Evolutionary conservation across 2,888 invertebrate genomes (phyloP).

Genomic region (Clitarchus hookeri): DNA sequence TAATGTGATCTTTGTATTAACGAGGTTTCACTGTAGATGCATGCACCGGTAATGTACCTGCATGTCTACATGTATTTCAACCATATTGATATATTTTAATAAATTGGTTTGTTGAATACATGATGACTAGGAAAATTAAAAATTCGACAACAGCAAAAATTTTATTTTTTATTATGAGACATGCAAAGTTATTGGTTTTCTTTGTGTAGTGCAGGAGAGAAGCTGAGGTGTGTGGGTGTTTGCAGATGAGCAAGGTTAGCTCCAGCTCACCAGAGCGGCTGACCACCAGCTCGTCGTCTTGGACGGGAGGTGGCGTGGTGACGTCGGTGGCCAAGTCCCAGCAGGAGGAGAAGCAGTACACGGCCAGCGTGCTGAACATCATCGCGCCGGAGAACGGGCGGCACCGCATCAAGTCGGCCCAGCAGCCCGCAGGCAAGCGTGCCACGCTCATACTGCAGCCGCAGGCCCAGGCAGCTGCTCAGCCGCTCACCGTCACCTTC

Average conservation of each 20-base stretch:
- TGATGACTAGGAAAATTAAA: too few species aligned
- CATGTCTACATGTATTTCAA: too few species aligned
- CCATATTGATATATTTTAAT: too few species aligned
- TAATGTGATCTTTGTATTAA: too few species aligned
- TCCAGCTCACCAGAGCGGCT: neutral
- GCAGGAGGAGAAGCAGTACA: constrained; percentile 27
- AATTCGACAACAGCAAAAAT: too few species aligned
- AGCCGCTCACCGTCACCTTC: constrained; percentile 39
- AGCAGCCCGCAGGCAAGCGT: neutral
- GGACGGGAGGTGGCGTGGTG: constrained; percentile 37
- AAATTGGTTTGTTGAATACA: too few species aligned
- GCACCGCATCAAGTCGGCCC: constrained; percentile 30
- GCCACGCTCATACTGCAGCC: constrained; percentile 21
- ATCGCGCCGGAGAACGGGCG: constrained; percentile 38
- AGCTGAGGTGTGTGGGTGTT: neutral
- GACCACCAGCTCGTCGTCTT: constrained; percentile 18
- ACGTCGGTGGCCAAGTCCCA: neutral
- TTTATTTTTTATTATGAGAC: too few species aligned
- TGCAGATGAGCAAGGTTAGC: constrained; percentile 4
- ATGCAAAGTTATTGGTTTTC: too few species aligned
- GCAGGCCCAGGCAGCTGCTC: constrained; percentile 29
- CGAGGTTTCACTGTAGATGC: too few species aligned
- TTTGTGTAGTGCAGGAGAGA: too few species aligned
- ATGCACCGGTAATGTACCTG: too few species aligned
- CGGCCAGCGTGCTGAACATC: constrained; percentile 30